Evolutionary conservation across 2,888 invertebrate species (phyloP).

Genomic region (Drosophila nr. medialis): DNA sequence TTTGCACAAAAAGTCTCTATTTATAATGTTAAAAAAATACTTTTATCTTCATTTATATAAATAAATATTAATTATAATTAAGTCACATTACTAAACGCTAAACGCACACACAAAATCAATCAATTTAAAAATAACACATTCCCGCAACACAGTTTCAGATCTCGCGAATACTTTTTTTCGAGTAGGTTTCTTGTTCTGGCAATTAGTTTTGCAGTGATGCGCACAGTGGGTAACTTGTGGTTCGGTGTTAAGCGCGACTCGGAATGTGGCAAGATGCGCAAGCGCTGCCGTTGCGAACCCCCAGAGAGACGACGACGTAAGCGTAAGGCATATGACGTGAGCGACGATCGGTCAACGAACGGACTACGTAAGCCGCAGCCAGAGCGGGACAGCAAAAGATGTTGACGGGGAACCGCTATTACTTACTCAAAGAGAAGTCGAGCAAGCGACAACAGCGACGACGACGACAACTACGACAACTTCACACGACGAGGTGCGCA

Average conservation of each 20-base stretch:
- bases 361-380: constrained; percentile 56
- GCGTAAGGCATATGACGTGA: constrained; percentile 57
- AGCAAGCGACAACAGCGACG: constrained; percentile 63
- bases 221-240: constrained; percentile 72
- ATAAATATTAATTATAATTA: constrained; percentile 22
- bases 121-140: constrained; percentile 1
- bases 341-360: constrained; percentile 47
- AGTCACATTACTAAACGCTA: constrained; percentile 11
- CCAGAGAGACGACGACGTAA: constrained; percentile 65
- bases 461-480: constrained; percentile 68
- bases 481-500: constrained; percentile 85
- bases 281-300: constrained; percentile 70
- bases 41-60: not conserved
- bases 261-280: constrained; percentile 83
- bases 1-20: not conserved
- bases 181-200: constrained; percentile 17
- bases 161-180: constrained; percentile 42
- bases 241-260: constrained; percentile 84
- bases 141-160: constrained; percentile 22
- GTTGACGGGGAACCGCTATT: constrained; percentile 17
- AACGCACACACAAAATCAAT: constrained; percentile 35
- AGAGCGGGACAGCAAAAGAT: constrained; percentile 49
- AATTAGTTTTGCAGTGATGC: constrained; percentile 52
- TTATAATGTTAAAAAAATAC: not conserved
- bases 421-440: constrained; percentile 46